Conservation (phyloP, 2,797 vertebrate species). For the Brotogeris chrysoptera region DNA sequence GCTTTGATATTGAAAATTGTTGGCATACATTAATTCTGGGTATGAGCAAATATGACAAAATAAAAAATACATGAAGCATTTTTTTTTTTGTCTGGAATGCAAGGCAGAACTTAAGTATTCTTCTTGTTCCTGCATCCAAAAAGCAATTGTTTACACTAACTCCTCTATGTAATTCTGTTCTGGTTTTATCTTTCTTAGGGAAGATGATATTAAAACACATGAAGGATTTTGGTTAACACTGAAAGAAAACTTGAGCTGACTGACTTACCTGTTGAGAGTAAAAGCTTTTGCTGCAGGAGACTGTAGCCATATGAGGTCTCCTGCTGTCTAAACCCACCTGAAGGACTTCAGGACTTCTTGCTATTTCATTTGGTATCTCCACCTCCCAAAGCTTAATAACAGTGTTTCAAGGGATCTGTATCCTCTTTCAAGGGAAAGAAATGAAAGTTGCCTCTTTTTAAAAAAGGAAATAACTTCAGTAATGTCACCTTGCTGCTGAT, state of each 20-base stretch:
- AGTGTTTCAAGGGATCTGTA: conserved; percentile 54
- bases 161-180: not conserved
- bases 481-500: conserved; percentile 64
- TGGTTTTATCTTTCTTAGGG: not conserved
- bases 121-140: not conserved
- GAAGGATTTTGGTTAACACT: not conserved
- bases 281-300: conserved; percentile 35
- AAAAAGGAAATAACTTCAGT: conserved; percentile 30
- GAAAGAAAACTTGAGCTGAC: not conserved
- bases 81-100: not conserved
- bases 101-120: not conserved
- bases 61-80: not conserved
- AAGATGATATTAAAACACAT: not conserved
- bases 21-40: not conserved
- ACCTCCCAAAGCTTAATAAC: conserved; percentile 63
- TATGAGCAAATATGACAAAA: not conserved
- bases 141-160: not conserved
- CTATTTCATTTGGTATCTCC: conserved; percentile 52
- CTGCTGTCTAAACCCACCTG: conserved; percentile 10
- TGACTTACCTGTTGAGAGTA: conserved; percentile 29
- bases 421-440: too few relatives aligned
- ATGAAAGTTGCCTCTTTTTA: not conserved
- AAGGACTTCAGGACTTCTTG: conserved; percentile 37
- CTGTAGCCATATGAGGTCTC: not conserved
- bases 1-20: not conserved